Base-by-base conservation (phyloP, 1,140 invertebrate species). In the Penaeus vannamei region DNA sequence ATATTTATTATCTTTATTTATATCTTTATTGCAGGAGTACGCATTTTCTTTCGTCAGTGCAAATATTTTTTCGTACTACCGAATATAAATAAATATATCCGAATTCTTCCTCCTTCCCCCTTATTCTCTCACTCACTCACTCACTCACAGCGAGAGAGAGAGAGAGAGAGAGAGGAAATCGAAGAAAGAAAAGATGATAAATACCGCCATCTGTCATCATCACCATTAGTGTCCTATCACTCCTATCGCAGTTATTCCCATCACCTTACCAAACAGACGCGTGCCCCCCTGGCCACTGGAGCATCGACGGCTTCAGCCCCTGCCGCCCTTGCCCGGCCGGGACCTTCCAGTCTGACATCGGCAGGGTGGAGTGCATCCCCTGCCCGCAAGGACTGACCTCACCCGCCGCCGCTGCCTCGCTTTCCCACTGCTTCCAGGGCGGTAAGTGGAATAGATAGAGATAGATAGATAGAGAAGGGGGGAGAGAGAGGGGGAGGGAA, bases 211-310 rank as follows among this genome's bases (percentile, higher is more conserved):
- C 8, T 42, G 36, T 42, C n/a, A 76, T 29, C n/a, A 2, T 32
- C n/a, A 76, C 17, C 42, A 76, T 29, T n/a, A 76, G 0, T 29
- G 0, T 76, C 10, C 20, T 76, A 12, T 32, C 17, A 76, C 22
- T 76, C 32, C 42, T 76, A 20, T 19, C 0, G 10, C 29, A 29
- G 7, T 1, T 32, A 76, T 76, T 32, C 29, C 12, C 14, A 29
- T 20, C 29, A 29, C 66, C 53, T 77, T 14, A 17, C 17, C 42
- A 5, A 32, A 72, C 86, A 88, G 86, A 83, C 62, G 22, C 62
- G n/a, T 88, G 86, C 36, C 81, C 86, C 14, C 81, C 86, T 60
- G 86, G 86, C 7, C 59, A 76, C 46, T 88, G 86, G 86, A 88
- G 86, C 62, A 42, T 66, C 5, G 86, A 88, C 42, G 86, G 86